Evolutionary conservation across 2,113 vertebrate genomes (phyloP), one percentile per base, ranked within the genome.

Genomic region (Sylvia atricapilla): DNA sequence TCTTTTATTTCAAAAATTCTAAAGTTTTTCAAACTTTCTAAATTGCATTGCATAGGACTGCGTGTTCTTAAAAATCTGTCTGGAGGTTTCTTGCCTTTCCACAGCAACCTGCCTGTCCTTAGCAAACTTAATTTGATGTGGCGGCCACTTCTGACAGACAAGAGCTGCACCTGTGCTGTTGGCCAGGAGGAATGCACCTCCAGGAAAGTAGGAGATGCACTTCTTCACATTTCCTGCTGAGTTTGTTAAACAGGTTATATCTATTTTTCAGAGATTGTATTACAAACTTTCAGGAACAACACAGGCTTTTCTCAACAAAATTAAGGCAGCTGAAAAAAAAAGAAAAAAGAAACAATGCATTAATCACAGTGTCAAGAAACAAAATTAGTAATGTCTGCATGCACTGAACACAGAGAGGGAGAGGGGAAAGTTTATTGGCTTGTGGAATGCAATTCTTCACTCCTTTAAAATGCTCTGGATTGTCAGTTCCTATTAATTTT

Each of bases 211-310:
- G 69, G 86, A 95, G 95, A 96, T 92, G 74, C 89, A 84, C 95
- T 97, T 95, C 88, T 95, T 94, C 97, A 96, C 96, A 97, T 97
- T 97, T 97, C 97, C 79, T 85, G 93, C 93, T 95, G 58, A 97
- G 97, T 98, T 85, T n/a, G 96, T 96, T 93, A 77, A 98, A 97
- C 98, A 96, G 97, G 98, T 98, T 98, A 96, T 93, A 96, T 95
- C 90, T 94, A 94, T 97, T 94, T 60, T 97, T 95, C 96, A 97
- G 95, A 95, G 89, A 46, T 88, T 73, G 56, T 79, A 86, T 84
- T 90, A 78, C 77, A 93, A 91, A 95, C 88, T 95, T 93, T 73
- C 74, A 93, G 79, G 55, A 84, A 77, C 68, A 59, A 82, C 78
- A 92, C 50, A 41, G 81, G 21, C 80, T 94, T 96, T 95, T 89